Evolutionary conservation across 1,140 invertebrate genomes (phyloP).

Genomic region (Trialeurodes vaporariorum): DNA sequence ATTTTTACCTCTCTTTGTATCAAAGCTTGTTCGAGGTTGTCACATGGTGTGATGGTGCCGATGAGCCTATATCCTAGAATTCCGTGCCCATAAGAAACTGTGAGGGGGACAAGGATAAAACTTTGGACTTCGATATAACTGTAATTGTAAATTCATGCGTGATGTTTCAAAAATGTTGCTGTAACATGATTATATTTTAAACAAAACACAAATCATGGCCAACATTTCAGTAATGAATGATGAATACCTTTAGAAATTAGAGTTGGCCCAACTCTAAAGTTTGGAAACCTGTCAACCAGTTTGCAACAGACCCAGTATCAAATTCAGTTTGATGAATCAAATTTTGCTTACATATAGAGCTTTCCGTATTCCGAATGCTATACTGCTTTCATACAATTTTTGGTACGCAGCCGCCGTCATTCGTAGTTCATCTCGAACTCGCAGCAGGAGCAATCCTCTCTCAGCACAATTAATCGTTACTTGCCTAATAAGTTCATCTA

Average conservation of each 20-base stretch:
- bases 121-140: neutral
- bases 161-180: too few species aligned
- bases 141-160: too few species aligned
- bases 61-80: too few species aligned
- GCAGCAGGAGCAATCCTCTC: conserved; percentile 79
- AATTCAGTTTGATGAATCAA: too few species aligned
- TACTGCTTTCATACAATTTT: conserved; percentile 92
- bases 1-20: too few species aligned
- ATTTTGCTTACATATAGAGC: conserved; percentile 62
- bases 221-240: neutral
- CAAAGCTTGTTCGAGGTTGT: neutral
- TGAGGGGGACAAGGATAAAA: neutral
- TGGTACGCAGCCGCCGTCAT: conserved; percentile 93
- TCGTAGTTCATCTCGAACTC: conserved; percentile 87
- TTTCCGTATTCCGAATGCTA: conserved; percentile 96
- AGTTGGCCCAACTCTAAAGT: neutral
- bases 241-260: neutral
- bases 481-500: conserved; percentile 85
- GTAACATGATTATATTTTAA: too few species aligned
- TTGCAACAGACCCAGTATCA: too few species aligned
- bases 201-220: too few species aligned
- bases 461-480: conserved; percentile 96
- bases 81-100: too few species aligned
- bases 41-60: neutral
- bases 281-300: neutral